phyloP scores from a whole-genome alignment of 2,113 vertebrate genomes.

The Danionella cerebrum region DNA sequence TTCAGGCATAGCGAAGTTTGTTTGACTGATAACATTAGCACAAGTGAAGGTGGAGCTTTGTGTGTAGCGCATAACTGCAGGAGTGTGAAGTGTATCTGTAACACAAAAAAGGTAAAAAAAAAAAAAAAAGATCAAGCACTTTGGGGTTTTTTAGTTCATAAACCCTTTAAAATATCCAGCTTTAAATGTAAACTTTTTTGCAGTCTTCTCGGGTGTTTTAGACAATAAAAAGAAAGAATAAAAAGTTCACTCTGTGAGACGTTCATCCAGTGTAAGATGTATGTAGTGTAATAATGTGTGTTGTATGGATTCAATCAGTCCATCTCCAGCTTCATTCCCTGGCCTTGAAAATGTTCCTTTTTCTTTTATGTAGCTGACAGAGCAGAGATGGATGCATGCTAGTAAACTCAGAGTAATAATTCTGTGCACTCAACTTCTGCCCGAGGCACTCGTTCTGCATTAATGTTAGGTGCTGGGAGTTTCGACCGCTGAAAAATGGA shows the following conservation, averaged over 20 bases:
- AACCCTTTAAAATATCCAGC: too few species aligned
- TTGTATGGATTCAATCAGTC: neutral
- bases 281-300: neutral
- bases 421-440: neutral
- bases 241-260: neutral
- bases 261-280: neutral
- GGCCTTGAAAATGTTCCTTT: neutral
- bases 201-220: too few species aligned
- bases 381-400: constrained; percentile 5
- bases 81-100: too few species aligned
- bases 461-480: neutral
- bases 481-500: neutral
- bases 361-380: neutral
- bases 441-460: constrained; percentile 11
- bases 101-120: too few species aligned
- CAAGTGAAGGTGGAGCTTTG: too few species aligned
- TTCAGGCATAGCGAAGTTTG: too few species aligned
- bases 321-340: neutral
- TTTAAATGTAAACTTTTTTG: too few species aligned
- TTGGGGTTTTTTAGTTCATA: too few species aligned
- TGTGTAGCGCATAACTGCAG: too few species aligned
- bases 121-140: too few species aligned
- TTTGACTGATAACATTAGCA: too few species aligned
- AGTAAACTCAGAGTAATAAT: constrained; percentile 2
- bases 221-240: neutral